Evolutionary conservation across 2,888 invertebrate species (phyloP).

Genomic region (Lissonota sp.): DNA sequence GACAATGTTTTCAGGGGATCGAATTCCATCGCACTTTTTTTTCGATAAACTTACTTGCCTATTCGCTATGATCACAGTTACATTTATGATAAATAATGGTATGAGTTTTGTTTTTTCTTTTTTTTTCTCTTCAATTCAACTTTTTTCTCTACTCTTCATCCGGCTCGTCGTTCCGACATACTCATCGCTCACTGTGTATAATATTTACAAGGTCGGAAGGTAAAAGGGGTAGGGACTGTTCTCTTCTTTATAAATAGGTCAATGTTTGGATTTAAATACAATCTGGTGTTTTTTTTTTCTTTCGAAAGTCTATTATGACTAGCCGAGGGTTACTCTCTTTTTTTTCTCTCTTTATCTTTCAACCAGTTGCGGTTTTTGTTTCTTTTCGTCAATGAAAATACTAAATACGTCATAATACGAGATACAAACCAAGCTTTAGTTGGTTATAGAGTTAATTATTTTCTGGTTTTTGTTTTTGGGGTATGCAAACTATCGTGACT

Average conservation of each 20-base stretch:
- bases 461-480: slow-evolving; percentile 27
- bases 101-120: slow-evolving; percentile 74
- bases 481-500: slow-evolving; percentile 63
- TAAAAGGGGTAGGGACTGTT: background rate
- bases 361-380: slow-evolving; percentile 71
- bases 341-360: slow-evolving; percentile 59
- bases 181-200: slow-evolving; percentile 76
- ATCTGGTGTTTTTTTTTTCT: slow-evolving; percentile 72
- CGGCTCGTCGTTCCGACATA: slow-evolving; percentile 64
- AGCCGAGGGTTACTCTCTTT: slow-evolving; percentile 69
- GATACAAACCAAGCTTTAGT: slow-evolving; percentile 58
- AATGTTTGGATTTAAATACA: slow-evolving; percentile 80
- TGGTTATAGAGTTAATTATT: slow-evolving; percentile 63
- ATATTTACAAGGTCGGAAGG: slow-evolving; percentile 75
- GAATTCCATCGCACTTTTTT: slow-evolving; percentile 60
- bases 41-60: slow-evolving; percentile 79
- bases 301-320: slow-evolving; percentile 79
- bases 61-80: slow-evolving; percentile 83
- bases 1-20: slow-evolving; percentile 54
- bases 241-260: slow-evolving; percentile 76
- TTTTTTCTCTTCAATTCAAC: slow-evolving; percentile 63
- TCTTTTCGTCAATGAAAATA: slow-evolving; percentile 58
- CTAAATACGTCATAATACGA: slow-evolving; percentile 63
- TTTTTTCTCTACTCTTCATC: slow-evolving; percentile 43
- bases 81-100: slow-evolving; percentile 78